These are phyloP conservation scores for Emydocephalus ijimae DNA, from an alignment of 2,113 vertebrate genomes.

Conservation along the genomic window DNA sequence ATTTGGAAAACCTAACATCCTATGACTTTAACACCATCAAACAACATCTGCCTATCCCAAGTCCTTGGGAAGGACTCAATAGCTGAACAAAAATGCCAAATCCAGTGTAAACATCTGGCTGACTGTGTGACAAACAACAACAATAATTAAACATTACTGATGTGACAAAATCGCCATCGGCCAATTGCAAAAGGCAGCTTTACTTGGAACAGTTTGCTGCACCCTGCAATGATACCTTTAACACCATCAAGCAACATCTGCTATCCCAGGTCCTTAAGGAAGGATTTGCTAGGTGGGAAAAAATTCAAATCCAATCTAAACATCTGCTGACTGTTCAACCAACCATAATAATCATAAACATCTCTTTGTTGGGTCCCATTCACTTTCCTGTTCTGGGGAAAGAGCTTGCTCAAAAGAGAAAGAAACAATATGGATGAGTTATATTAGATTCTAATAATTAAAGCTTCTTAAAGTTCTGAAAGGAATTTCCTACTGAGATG, in stretches of 20 bases:
- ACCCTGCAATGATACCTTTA: neutral
- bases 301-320: neutral
- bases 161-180: neutral
- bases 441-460: neutral
- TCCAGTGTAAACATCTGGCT: neutral
- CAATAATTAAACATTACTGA: neutral
- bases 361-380: neutral
- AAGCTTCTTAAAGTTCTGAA: neutral
- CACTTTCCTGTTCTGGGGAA: neutral
- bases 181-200: neutral
- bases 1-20: neutral
- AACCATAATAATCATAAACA: neutral
- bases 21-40: neutral
- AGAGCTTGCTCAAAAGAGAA: neutral
- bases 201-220: neutral
- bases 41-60: neutral
- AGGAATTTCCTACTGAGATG: neutral
- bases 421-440: neutral
- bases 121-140: neutral
- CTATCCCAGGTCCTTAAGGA: neutral
- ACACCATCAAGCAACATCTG: neutral
- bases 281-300: neutral
- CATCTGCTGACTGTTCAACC: neutral
- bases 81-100: neutral
- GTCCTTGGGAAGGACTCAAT: neutral